Evolutionary conservation across 1,140 invertebrate genomes (phyloP).

Genomic region (Chlorops oryzae): DNA sequence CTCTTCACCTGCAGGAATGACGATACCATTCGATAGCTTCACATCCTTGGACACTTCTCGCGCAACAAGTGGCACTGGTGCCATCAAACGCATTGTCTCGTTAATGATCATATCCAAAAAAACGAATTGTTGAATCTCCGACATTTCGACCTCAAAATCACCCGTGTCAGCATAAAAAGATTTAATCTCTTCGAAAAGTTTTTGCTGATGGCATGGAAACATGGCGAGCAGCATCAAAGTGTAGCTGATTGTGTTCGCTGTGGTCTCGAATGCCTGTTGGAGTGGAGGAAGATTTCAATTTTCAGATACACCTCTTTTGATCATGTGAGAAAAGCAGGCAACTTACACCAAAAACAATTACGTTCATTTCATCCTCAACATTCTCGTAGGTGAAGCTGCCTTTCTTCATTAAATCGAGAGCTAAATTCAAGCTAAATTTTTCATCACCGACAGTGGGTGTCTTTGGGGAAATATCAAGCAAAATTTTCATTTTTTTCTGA

Average conservation of each 20-base stretch:
- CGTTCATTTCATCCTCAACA: constrained; percentile 24
- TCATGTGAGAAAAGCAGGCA: background rate
- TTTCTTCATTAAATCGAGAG: constrained; percentile 16
- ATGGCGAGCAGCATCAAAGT: constrained; percentile 36
- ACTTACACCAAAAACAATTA: constrained; percentile 21
- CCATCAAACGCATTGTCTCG: constrained; percentile 53
- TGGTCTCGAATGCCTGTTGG: constrained; percentile 41
- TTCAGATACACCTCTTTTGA: background rate
- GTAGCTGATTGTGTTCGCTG: constrained; percentile 35
- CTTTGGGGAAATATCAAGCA: too few species aligned
- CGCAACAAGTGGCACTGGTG: constrained; percentile 22
- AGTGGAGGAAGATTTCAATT: background rate
- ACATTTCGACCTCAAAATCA: constrained; percentile 47
- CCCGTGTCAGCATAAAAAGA: constrained; percentile 50
- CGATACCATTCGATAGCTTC: constrained; percentile 18
- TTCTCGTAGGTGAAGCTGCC: constrained; percentile 18
- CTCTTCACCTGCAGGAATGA: constrained; percentile 20
- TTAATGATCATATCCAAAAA: constrained; percentile 60
- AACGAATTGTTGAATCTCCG: constrained; percentile 55
- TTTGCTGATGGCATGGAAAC: constrained; percentile 50
- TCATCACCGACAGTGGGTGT: too few species aligned
- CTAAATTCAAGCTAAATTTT: constrained; percentile 32
- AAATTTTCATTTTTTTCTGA: constrained; percentile 24
- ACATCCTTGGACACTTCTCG: constrained; percentile 19
- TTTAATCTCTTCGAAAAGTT: constrained; percentile 55